Base-by-base conservation (phyloP, 2,797 vertebrate species). In the Sebastolobus alascanus region DNA sequence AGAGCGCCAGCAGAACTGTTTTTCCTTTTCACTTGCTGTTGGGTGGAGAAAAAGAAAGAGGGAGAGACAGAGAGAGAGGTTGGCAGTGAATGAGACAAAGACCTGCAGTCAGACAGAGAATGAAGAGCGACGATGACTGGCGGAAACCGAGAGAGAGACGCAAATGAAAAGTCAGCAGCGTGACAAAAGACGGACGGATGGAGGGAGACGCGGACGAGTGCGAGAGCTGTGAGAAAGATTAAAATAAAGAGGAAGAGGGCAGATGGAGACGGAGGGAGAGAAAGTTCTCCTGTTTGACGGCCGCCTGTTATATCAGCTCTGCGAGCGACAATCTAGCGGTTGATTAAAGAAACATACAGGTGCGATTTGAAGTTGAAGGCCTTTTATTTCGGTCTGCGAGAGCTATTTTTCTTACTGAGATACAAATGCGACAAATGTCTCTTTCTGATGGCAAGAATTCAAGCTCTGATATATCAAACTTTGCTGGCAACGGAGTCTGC, bases 81-180 rank as follows among this genome's bases (percentile, higher is more conserved):
- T n/a, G 63, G 66, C 5, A 66, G 13, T 25, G 68, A 67, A 61
- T 10, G 68, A 78, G 72, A 89, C 77, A 84, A 75, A 86, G 82
- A 68, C 50, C 65, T 8, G 59, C 59, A 56, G 70, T 73, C 66
- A 83, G 54, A 56, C 14, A 20, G 67, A 74, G 60, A 65, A 33
- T 1, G 33, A 56, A 29, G 43, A 50, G 70, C 27, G 4, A 31
- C 66, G 20, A 52, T 52, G 70, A 67, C 79, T 55, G 12, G 61
- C 59, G 56, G 85, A 77, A 87, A 77, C n/a, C 0, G 73, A 56
- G 63, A 55, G 72, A 63, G 61, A 64, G 37, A 69, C 25, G 16
- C 11, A 1, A 71, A 69, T 68, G 78, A 84, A 61, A 78, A 82
- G 79, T 83, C 81, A 73, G 58, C 35, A 33, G 68, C 33, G 14